phyloP scores from a whole-genome alignment of 2,113 vertebrate species.

The Saccopteryx leptura region DNA sequence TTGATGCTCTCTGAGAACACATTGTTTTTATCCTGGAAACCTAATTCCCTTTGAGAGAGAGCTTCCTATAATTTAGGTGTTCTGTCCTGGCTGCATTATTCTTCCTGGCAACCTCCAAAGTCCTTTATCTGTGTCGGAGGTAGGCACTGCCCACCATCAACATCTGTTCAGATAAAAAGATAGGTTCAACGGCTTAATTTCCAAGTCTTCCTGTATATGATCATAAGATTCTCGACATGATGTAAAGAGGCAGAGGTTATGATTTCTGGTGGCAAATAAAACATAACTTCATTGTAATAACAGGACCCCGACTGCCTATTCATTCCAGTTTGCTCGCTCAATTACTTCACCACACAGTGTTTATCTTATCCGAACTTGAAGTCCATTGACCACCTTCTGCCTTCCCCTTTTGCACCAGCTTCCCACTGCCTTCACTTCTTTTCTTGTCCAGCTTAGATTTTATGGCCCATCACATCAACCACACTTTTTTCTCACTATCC shows the following conservation, averaged over 20 bases:
- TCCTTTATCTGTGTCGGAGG: neutral
- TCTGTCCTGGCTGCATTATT: neutral
- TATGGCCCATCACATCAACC: neutral
- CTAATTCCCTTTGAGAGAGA: neutral
- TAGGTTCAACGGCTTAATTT: neutral
- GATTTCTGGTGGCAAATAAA: neutral
- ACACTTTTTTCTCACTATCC: neutral
- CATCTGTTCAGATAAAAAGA: neutral
- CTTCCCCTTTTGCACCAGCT: neutral
- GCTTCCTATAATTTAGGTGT: neutral
- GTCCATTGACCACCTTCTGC: neutral
- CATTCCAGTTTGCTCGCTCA: neutral
- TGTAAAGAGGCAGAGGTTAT: neutral
- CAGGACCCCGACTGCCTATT: neutral
- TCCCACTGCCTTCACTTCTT: neutral
- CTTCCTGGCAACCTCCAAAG: slow-evolving; percentile 15
- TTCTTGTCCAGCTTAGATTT: neutral
- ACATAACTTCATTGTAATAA: neutral
- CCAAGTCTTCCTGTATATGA: neutral
- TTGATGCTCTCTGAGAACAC: neutral
- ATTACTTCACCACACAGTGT: too few species aligned
- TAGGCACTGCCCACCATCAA: neutral
- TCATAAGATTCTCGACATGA: neutral
- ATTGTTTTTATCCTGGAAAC: neutral
- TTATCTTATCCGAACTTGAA: neutral